A percentile compares a stretch with the other conserved stretches of the same genome.
phyloP scores from a whole-genome alignment of 2,797 vertebrate genomes.

The Hydrolagus colliei region DNA sequence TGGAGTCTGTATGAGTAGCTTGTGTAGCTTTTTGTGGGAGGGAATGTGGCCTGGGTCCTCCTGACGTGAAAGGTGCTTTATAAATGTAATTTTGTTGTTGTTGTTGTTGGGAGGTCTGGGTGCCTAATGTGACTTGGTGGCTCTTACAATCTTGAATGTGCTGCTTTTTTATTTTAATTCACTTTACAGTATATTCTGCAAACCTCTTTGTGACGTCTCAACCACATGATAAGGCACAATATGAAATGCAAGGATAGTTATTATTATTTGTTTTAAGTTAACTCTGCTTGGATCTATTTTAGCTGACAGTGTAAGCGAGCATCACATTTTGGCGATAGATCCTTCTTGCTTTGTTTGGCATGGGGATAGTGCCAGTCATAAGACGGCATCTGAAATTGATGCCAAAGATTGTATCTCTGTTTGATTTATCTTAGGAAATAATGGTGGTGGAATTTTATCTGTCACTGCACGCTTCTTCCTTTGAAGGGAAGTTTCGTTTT shows the following conservation, averaged over 20 bases:
- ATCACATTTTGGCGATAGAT: background rate
- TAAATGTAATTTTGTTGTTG: no score
- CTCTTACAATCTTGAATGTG: background rate
- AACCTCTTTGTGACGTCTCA: no score
- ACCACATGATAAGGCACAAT: no score
- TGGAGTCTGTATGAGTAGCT: no score
- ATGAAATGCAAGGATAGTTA: no score
- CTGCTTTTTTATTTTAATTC: background rate
- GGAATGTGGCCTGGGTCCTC: no score
- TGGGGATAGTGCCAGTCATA: conserved; percentile 1
- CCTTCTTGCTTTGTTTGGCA: conserved; percentile 15
- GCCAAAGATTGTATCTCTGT: conserved; percentile 18
- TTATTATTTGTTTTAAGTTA: no score
- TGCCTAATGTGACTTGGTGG: background rate
- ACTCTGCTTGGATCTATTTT: background rate
- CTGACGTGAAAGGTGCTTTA: no score
- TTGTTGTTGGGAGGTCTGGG: no score
- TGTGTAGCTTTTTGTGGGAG: no score
- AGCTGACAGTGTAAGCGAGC: background rate
- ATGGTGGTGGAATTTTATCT: conserved; percentile 13
- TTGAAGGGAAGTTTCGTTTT: conserved; percentile 5
- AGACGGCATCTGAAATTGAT: conserved; percentile 10
- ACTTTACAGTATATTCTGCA: no score
- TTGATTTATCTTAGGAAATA: conserved; percentile 25
- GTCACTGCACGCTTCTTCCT: background rate